Evolutionary conservation across 2,797 vertebrate genomes (phyloP).

Genomic region (Lateolabrax maculatus): DNA sequence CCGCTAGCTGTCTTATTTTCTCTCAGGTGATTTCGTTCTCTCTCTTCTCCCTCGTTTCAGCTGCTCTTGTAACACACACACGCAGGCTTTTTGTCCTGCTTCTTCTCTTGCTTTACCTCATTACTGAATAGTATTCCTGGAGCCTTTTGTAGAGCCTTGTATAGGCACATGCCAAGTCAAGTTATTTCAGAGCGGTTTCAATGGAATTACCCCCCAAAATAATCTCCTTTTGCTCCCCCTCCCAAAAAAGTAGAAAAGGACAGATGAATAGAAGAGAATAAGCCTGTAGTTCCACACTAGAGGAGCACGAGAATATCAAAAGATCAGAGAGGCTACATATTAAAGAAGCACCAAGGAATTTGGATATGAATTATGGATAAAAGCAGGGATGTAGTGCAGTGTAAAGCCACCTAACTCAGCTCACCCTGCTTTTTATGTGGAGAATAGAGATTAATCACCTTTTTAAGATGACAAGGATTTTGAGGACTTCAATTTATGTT

Average conservation of each 20-base stretch:
- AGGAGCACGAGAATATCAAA: constrained; percentile 61
- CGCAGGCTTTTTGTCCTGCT: constrained; percentile 69
- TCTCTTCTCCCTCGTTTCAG: constrained; percentile 67
- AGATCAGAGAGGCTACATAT: constrained; percentile 61
- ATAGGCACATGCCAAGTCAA: constrained; percentile 84
- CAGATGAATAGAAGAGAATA: constrained; percentile 59
- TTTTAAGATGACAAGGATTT: constrained; percentile 19
- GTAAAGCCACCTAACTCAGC: constrained; percentile 36
- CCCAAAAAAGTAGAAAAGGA: constrained; percentile 51
- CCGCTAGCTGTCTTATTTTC: constrained; percentile 67
- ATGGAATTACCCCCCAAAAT: constrained; percentile 80
- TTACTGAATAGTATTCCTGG: constrained; percentile 78
- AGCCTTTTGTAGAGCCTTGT: constrained; percentile 80
- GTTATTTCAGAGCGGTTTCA: constrained; percentile 79
- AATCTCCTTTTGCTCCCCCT: constrained; percentile 69
- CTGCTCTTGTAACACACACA: constrained; percentile 47
- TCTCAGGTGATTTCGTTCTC: constrained; percentile 74
- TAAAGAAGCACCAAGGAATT: constrained; percentile 44
- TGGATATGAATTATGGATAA: constrained; percentile 52
- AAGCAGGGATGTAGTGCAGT: constrained; percentile 11
- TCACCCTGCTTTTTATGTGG: constrained; percentile 19
- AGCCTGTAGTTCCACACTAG: constrained; percentile 52
- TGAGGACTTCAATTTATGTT: not conserved
- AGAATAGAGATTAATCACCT: constrained; percentile 33
- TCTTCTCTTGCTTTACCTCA: constrained; percentile 70